phyloP scores from a whole-genome alignment of 2,888 invertebrate species.

The Ganaspis brasiliensis region DNA sequence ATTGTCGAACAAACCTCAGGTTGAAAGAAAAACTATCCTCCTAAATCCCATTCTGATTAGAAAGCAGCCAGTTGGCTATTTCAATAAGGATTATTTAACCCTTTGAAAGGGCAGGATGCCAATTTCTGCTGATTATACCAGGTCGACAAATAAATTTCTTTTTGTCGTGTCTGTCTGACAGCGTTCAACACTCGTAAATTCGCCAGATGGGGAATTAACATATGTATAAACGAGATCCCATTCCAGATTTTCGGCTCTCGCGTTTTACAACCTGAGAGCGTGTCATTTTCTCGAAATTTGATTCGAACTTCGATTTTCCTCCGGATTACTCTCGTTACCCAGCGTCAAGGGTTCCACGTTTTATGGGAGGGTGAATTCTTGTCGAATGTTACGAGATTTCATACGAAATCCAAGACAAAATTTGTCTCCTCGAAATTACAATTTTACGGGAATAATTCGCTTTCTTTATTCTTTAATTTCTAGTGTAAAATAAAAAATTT shows the following conservation, averaged over 20 bases:
- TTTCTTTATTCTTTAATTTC: too few species aligned
- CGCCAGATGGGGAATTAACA: conserved; percentile 74
- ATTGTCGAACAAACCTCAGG: too few species aligned
- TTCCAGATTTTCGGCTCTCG: conserved; percentile 66
- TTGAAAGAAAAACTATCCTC: too few species aligned
- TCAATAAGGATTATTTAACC: conserved; percentile 31
- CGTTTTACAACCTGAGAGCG: conserved; percentile 66
- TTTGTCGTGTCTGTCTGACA: conserved; percentile 40
- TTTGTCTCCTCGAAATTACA: background rate
- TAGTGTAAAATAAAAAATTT: too few species aligned
- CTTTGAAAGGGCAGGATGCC: conserved; percentile 47
- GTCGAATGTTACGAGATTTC: conserved; percentile 20
- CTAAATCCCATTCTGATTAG: background rate
- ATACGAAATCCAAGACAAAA: conserved; percentile 31
- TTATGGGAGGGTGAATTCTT: conserved; percentile 52
- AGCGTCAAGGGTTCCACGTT: conserved; percentile 56
- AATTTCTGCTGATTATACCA: conserved; percentile 58
- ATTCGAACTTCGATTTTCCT: conserved; percentile 66
- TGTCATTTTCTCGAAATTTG: conserved; percentile 65
- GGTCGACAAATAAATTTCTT: conserved; percentile 59
- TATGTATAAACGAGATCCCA: conserved; percentile 68
- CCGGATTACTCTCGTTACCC: conserved; percentile 61
- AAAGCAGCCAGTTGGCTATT: conserved; percentile 10
- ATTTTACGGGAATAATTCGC: too few species aligned
- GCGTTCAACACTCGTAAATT: conserved; percentile 30